Evolutionary conservation across 1,140 invertebrate genomes (phyloP).

Genomic region (Sweltsa coloradensis): DNA sequence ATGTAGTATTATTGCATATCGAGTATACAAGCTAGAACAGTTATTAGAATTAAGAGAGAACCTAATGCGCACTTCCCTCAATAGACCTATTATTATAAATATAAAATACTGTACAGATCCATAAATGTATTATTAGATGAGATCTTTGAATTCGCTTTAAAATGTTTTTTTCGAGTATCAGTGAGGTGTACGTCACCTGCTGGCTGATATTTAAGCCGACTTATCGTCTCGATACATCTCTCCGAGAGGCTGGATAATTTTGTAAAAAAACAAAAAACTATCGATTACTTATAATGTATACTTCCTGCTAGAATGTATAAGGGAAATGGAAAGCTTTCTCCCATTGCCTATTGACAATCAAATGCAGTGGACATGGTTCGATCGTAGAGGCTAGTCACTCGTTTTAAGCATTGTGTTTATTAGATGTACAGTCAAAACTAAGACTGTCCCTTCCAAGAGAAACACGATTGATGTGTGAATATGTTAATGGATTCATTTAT

Average conservation of each 20-base stretch:
- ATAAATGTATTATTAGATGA: no score
- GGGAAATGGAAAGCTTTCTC: not conserved
- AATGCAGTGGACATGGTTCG: not conserved
- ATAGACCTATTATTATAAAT: no score
- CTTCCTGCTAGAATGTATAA: not conserved
- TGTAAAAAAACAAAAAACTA: not conserved
- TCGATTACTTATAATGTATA: not conserved
- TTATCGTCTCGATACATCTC: not conserved
- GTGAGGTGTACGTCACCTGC: not conserved
- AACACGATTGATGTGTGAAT: not conserved
- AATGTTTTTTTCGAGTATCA: not conserved
- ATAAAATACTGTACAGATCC: no score
- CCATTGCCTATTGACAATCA: slow-evolving; percentile 5
- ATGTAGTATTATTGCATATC: no score
- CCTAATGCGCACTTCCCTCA: no score
- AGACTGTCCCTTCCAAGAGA: not conserved
- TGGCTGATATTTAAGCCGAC: not conserved
- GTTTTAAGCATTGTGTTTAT: not conserved
- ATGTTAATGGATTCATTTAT: not conserved
- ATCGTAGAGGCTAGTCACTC: slow-evolving; percentile 1
- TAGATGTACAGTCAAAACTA: no score
- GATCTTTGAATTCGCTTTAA: no score
- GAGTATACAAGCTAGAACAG: no score
- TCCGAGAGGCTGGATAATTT: not conserved
- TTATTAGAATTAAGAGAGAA: no score